Base-by-base conservation (phyloP, 2,888 invertebrate genomes). In the Achlya flavicornis region DNA sequence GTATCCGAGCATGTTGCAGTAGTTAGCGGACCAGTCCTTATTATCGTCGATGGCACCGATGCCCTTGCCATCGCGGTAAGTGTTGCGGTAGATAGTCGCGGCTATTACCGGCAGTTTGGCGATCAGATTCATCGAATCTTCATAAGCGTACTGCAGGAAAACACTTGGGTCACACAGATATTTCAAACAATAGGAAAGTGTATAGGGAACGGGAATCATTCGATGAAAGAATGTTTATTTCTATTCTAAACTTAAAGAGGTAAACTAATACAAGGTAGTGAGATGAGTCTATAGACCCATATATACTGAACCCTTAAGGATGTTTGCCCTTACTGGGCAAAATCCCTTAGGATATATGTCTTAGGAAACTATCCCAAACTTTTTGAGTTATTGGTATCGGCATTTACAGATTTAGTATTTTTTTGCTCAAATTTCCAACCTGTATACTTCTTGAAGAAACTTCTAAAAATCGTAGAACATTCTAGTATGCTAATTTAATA, bases 11-110 rank as follows among this genome's bases (percentile, higher is more conserved):
- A 98, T 98, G 74, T 95, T 95, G 72, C 97, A 95, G 92, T 98
- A 99, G 94, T 99, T 99, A 87, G 96, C 96, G 62, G 97, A 97
- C 98, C 98, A 99, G 91, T 99, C 99, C 88, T 97, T 97, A 86
- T 96, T 95, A 66, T 96, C 95, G 86, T 98, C 98, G 76, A 98
- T 98, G 63, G 97, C 97, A 58, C 97, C 97, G 74, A 98, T 97
- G 59, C 97, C 96, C 72, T 97, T 97, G 67, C 97, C 97, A 80
- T 97, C 97, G 73, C 96, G 94, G 90, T 96, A 97, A 41, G 97
- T 94, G 89, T 99, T 99, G 70, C 98, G 95, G 94, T 99, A 99
- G 82, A 99, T 98, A 16, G 98, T 97, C 16, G 99, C 98, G 0
- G 98, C 99, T 19, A 99, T 95, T 32, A 98, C 98, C 0, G 99